These are phyloP conservation scores for Episyrphus balteatus DNA, from an alignment of 1,140 invertebrate species.

Conservation along the genomic window DNA sequence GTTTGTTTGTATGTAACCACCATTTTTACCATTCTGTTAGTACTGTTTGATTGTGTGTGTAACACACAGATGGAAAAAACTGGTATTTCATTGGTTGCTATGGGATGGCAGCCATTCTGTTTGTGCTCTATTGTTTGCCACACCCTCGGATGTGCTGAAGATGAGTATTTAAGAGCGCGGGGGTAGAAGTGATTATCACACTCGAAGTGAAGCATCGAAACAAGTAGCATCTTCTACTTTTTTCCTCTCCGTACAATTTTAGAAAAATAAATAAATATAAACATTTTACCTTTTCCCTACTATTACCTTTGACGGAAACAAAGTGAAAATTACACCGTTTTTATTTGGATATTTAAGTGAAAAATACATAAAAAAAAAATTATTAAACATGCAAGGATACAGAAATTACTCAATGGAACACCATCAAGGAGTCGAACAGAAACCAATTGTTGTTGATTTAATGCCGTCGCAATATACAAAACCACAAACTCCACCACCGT, in stretches of 20 bases:
- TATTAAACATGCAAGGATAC: conserved; percentile 31
- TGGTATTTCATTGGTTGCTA: conserved; percentile 15
- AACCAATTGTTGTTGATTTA: conserved; percentile 33
- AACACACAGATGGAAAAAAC: not conserved
- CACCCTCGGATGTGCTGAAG: not conserved
- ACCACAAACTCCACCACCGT: conserved; percentile 32
- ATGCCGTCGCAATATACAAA: conserved; percentile 32
- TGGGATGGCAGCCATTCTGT: conserved; percentile 17
- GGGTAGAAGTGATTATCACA: conserved; percentile 25
- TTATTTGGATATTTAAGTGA: not conserved
- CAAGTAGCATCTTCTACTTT: conserved; percentile 14
- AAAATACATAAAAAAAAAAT: not conserved
- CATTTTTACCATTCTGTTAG: not conserved
- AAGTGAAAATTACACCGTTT: not conserved
- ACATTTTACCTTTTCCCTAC: too few relatives aligned
- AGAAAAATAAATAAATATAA: not conserved
- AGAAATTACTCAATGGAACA: conserved; percentile 31
- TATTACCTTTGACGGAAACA: not conserved
- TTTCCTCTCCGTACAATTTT: not conserved
- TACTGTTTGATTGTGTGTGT: conserved; percentile 1
- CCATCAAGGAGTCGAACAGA: conserved; percentile 28
- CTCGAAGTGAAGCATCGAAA: conserved; percentile 28
- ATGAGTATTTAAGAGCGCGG: conserved; percentile 21
- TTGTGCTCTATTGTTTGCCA: conserved; percentile 6
- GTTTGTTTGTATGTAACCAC: not conserved